A percentile compares a stretch with the other conserved stretches of the same genome.
These are phyloP conservation scores for Mohoua ochrocephala DNA, from an alignment of 2,113 vertebrate species.

Conservation along the genomic window DNA sequence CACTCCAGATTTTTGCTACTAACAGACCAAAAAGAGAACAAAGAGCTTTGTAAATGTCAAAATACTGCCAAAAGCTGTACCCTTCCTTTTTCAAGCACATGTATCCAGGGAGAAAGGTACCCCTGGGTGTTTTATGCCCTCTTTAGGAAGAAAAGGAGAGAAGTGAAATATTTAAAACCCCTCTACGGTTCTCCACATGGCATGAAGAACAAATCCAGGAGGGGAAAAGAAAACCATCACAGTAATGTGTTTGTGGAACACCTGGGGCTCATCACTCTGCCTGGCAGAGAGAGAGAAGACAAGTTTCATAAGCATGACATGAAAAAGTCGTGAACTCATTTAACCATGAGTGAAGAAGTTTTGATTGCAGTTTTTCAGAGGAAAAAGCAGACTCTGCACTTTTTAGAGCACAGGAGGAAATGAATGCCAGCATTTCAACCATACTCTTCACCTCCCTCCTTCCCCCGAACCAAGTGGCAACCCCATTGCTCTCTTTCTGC, in stretches of 20 bases:
- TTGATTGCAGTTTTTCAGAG: background rate
- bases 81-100: background rate
- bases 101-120: background rate
- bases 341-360: background rate
- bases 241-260: background rate
- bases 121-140: background rate
- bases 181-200: background rate
- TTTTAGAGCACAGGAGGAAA: background rate
- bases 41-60: background rate
- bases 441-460: background rate
- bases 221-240: background rate
- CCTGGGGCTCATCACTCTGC: background rate
- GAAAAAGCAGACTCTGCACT: background rate
- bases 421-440: background rate
- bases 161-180: background rate
- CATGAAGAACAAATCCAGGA: background rate
- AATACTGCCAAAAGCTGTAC: background rate
- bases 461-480: background rate
- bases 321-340: background rate
- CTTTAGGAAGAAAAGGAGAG: background rate
- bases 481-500: background rate
- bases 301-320: background rate
- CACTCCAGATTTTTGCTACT: background rate
- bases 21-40: background rate
- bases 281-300: background rate